Conservation (phyloP, 1,140 invertebrate genomes). For the Drosophila insularis region DNA sequence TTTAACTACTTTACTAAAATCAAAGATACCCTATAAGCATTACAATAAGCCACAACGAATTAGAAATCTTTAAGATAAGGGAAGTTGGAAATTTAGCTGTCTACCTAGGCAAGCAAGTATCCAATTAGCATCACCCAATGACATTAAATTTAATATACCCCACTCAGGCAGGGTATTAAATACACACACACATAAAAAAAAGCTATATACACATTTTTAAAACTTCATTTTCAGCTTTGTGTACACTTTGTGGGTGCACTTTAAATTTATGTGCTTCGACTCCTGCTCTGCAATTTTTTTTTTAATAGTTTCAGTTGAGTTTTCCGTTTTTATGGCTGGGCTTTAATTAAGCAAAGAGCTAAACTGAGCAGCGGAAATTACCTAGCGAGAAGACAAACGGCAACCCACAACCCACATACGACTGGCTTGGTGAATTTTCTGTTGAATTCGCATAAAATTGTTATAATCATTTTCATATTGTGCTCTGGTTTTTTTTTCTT, state of each 20-base stretch:
- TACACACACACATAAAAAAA: not conserved
- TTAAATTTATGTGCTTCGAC: constrained; percentile 47
- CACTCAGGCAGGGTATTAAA: not conserved
- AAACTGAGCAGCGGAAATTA: constrained; percentile 37
- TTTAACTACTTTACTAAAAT: not conserved
- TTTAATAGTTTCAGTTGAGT: constrained; percentile 5
- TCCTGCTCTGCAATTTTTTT: constrained; percentile 1
- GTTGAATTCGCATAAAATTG: constrained; percentile 75
- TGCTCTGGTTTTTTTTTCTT: constrained; percentile 24
- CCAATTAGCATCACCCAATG: too few relatives aligned
- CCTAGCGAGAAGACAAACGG: constrained; percentile 17
- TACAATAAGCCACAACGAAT: not conserved
- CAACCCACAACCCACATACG: constrained; percentile 30
- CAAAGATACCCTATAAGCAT: not conserved
- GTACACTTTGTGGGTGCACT: constrained; percentile 19
- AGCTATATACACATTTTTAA: constrained; percentile 41
- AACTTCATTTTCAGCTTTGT: constrained; percentile 43
- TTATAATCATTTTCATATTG: constrained; percentile 66
- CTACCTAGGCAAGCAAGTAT: too few relatives aligned
- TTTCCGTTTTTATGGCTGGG: constrained; percentile 7
- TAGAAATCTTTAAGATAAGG: too few relatives aligned
- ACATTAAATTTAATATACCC: not conserved
- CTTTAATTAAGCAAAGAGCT: constrained; percentile 61
- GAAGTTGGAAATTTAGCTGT: too few relatives aligned
- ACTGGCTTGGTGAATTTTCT: constrained; percentile 37